Base-by-base conservation (phyloP, 2,888 invertebrate genomes). In the Pollenia griseotomentosa region DNA sequence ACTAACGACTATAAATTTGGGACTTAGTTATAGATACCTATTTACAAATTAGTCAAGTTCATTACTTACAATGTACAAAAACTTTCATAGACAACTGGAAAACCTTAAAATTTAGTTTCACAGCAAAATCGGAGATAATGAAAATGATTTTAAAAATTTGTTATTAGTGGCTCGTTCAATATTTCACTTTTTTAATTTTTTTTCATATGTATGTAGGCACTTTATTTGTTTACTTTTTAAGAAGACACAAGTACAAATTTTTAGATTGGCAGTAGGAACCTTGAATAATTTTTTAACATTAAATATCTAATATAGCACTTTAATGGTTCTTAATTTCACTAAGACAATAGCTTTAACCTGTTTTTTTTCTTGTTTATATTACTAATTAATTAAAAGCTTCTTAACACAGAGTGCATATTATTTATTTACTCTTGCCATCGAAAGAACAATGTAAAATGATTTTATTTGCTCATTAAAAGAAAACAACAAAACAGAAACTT, bases 11-110 rank as follows among this genome's bases (percentile, higher is more conserved):
- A 6, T 33, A 6, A 33, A 33, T 33, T 5, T 33, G 33, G 33
- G 33, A 33, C 33, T 5, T 33, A 33, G 6, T 70, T 53, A 7
- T 14, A 16, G 19, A 8, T 23, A n/a, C n/a, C n/a, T n/a, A 63
- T 40, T 51, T 19, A n/a, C 19, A 51, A 23, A 9, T 42, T 74
- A 33, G 12, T 63, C 63, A 75, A 53, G 63, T 63, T 63, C 63
- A 51, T 19, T 63, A 68, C 66, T 66, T 57, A 77, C 77, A 33
- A 8, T 77, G 44, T 65, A 73, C 10, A 46, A 73, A 61, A 33
- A 74, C 16, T 46, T 33, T 6, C 65, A 73, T 40, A 16, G 55
- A 19, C n/a, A 71, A 55, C 19, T 46, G 65, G 16, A 55, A 59
- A 53, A 82, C 57, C 59, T 82, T 82, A 48, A 68, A 2, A 23